Conservation (phyloP, 1,140 invertebrate genomes). For the Bradysia coprophila region DNA sequence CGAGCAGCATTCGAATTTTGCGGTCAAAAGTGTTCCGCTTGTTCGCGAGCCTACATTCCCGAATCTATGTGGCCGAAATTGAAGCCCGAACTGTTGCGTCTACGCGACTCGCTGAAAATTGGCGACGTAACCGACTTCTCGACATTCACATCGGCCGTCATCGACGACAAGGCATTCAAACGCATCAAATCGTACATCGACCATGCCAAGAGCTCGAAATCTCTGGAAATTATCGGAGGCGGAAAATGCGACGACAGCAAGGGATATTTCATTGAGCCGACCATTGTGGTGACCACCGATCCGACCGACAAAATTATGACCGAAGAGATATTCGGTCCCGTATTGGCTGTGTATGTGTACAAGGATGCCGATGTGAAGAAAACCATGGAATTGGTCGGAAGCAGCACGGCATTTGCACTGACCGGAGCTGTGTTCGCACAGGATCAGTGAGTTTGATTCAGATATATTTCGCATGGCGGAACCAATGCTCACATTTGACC, state of each 20-base stretch:
- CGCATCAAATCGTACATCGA: constrained; percentile 83
- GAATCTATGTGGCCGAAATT: constrained; percentile 61
- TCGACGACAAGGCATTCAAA: constrained; percentile 85
- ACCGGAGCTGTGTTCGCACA: constrained; percentile 89
- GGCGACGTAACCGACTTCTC: constrained; percentile 72
- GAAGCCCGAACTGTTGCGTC: constrained; percentile 5
- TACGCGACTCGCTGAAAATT: constrained; percentile 49
- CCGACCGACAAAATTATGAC: constrained; percentile 79
- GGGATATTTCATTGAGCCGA: constrained; percentile 93
- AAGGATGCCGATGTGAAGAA: constrained; percentile 58
- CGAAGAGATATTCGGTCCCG: constrained; percentile 97
- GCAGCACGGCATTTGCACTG: constrained; percentile 77
- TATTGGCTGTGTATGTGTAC: constrained; percentile 85
- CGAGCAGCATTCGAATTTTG: constrained; percentile 87
- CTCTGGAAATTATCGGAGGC: constrained; percentile 71
- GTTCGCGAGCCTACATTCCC: constrained; percentile 89
- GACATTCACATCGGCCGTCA: constrained; percentile 83
- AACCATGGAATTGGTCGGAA: constrained; percentile 55
- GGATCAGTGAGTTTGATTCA: constrained; percentile 36
- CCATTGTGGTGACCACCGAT: constrained; percentile 75
- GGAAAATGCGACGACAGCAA: constrained; percentile 72
- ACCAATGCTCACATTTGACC: too few relatives aligned
- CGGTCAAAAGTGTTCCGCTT: constrained; percentile 98
- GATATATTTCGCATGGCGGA: too few relatives aligned
- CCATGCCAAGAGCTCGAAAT: constrained; percentile 60